phyloP scores from a whole-genome alignment of 2,888 invertebrate species.

The Zele albiditarsus region DNA sequence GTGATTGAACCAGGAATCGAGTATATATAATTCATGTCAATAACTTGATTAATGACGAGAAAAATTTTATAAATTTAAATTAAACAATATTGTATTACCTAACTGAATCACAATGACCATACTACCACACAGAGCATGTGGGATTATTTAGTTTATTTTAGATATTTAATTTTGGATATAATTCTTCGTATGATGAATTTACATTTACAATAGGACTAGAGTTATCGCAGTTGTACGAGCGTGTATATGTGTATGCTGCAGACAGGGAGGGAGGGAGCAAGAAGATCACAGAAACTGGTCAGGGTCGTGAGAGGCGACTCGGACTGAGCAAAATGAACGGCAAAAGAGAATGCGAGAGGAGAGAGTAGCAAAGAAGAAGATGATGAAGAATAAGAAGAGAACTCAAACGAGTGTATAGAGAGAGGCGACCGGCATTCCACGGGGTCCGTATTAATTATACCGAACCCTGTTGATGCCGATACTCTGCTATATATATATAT shows the following conservation, averaged over 20 bases:
- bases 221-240: not conserved
- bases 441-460: conserved; percentile 72
- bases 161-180: no score
- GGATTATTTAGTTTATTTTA: no score
- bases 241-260: conserved; percentile 10
- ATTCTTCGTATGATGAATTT: no score
- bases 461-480: conserved; percentile 60
- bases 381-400: conserved; percentile 38
- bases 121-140: no score
- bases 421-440: conserved; percentile 71
- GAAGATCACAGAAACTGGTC: conserved; percentile 51
- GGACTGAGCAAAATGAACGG: conserved; percentile 38
- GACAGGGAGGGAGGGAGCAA: conserved; percentile 35
- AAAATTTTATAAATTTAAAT: no score
- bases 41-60: no score
- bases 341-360: conserved; percentile 34
- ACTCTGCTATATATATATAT: conserved; percentile 8
- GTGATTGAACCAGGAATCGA: no score
- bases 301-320: conserved; percentile 41
- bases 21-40: no score
- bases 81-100: no score
- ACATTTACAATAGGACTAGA: not conserved
- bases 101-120: no score
- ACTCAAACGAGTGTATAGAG: conserved; percentile 52
- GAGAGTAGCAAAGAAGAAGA: conserved; percentile 39